These are phyloP conservation scores for Nasonia longicornis DNA, from an alignment of 1,140 invertebrate species.

Conservation along the genomic window DNA sequence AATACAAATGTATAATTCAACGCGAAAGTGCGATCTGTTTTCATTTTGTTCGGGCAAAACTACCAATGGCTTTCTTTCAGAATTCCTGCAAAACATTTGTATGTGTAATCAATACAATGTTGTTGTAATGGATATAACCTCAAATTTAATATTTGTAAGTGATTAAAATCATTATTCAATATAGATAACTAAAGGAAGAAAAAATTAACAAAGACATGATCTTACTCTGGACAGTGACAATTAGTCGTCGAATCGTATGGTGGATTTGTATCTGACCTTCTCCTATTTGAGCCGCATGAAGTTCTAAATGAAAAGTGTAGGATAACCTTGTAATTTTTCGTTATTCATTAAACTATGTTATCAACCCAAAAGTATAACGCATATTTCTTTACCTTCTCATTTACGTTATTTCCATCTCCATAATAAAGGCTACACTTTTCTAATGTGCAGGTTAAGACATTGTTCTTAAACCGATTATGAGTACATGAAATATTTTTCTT, in stretches of 20 bases:
- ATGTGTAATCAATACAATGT: too few relatives aligned
- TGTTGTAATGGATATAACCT: too few relatives aligned
- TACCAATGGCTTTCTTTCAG: background rate
- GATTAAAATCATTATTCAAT: too few relatives aligned
- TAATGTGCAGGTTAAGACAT: background rate
- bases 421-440: background rate
- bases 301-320: background rate
- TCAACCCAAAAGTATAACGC: too few relatives aligned
- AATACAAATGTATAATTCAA: slow-evolving; percentile 49
- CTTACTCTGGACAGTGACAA: slow-evolving; percentile 20
- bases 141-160: too few relatives aligned
- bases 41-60: background rate
- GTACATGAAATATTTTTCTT: too few relatives aligned
- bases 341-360: background rate
- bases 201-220: background rate
- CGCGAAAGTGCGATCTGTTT: background rate
- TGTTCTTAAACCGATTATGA: background rate
- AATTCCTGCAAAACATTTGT: background rate
- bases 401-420: slow-evolving; percentile 21
- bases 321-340: too few relatives aligned
- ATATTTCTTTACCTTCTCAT: background rate
- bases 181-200: background rate
- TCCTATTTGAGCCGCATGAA: background rate
- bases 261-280: background rate
- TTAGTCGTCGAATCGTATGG: background rate